Percentiles rank a stretch among this genome's conserved stretches.
These are phyloP conservation scores for Hydropotes inermis DNA, from an alignment of 2,113 vertebrate species.

Conservation along the genomic window DNA sequence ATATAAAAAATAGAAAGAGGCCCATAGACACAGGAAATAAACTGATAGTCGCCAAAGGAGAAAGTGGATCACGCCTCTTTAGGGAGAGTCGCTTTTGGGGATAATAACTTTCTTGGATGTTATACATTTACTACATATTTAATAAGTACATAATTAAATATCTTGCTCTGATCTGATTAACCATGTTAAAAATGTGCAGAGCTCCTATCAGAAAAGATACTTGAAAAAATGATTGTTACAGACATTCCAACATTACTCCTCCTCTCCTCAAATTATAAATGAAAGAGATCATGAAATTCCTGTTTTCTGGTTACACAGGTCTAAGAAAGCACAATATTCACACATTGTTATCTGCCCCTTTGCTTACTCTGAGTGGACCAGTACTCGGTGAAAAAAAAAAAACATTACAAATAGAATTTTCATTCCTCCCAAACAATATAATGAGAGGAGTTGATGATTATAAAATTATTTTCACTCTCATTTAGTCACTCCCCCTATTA, in stretches of 20 bases:
- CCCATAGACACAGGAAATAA: neutral
- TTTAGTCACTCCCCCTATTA: neutral
- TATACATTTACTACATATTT: neutral
- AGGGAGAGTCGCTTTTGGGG: neutral
- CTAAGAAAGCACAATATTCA: neutral
- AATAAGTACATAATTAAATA: neutral
- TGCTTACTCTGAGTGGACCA: neutral
- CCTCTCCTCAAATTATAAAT: neutral
- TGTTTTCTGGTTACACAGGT: neutral
- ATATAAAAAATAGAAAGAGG: neutral
- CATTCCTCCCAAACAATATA: neutral
- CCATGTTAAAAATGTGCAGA: neutral
- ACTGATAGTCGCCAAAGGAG: neutral
- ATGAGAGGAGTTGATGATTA: neutral
- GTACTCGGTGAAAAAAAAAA: neutral
- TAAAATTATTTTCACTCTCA: neutral
- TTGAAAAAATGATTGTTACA: neutral
- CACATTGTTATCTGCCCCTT: neutral
- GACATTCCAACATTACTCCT: neutral
- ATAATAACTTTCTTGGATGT: neutral
- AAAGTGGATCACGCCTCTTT: neutral
- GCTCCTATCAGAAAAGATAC: neutral
- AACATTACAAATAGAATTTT: neutral
- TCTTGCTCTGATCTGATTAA: neutral
- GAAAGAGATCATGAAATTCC: neutral